Evolutionary conservation across 2,888 invertebrate genomes (phyloP).

Genomic region (Galerucella nymphaeae): DNA sequence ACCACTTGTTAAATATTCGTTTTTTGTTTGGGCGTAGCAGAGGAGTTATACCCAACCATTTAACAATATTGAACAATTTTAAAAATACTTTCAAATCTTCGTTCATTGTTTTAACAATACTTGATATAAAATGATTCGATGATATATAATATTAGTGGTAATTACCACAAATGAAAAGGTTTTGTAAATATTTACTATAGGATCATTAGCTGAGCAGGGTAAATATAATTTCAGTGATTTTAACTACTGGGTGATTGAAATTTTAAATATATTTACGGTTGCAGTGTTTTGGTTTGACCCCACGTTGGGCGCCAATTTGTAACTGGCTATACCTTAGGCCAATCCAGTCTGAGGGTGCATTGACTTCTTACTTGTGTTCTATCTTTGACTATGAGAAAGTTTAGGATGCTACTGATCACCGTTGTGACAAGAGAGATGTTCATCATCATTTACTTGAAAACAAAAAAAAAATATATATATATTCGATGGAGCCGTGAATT

Average conservation of each 20-base stretch:
- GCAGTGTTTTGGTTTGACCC: background rate
- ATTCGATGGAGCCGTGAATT: constrained; percentile 43
- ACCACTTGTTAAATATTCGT: background rate
- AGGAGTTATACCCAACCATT: background rate
- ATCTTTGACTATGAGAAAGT: no score
- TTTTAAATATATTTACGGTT: no score
- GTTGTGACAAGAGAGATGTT: no score
- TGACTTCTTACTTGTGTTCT: no score
- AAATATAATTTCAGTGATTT: background rate
- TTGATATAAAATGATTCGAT: background rate
- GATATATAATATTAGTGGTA: background rate
- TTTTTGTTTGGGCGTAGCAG: background rate
- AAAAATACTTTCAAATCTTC: constrained; percentile 9
- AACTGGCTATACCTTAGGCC: no score
- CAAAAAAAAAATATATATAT: constrained; percentile 33
- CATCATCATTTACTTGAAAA: background rate
- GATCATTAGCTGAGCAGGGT: background rate
- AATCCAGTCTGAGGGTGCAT: no score
- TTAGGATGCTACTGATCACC: no score
- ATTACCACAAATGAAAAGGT: background rate
- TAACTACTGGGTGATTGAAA: no score
- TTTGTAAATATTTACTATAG: background rate
- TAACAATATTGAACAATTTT: background rate
- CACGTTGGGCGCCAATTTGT: background rate
- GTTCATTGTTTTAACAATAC: background rate